phyloP scores from a whole-genome alignment of 2,797 vertebrate genomes.

The Xiphorhynchus erythropygius region DNA sequence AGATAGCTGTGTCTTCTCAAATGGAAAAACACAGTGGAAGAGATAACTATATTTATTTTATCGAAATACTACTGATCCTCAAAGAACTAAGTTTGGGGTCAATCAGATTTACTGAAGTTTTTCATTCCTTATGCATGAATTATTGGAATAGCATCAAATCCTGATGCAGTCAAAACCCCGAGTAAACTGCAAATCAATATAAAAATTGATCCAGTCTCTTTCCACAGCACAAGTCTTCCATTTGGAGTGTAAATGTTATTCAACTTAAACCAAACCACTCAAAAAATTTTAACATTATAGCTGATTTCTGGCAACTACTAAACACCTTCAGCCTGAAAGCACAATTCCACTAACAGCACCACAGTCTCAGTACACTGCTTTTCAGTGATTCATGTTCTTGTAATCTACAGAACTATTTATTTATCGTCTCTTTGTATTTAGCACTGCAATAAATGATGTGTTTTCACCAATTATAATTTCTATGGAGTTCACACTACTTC shows the following conservation, averaged over 20 bases:
- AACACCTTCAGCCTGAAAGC: neutral
- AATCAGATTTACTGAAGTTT: constrained; percentile 10
- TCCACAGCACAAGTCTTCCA: neutral
- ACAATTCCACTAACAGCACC: neutral
- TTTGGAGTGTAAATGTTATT: neutral
- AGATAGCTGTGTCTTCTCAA: neutral
- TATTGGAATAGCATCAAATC: constrained; percentile 8
- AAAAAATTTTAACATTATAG: neutral
- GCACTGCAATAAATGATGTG: neutral
- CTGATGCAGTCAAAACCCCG: neutral
- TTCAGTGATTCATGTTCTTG: neutral
- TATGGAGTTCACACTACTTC: neutral
- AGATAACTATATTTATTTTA: neutral
- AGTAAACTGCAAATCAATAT: neutral
- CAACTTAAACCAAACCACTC: neutral
- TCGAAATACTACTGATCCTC: neutral
- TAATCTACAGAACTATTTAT: neutral
- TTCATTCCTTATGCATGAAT: neutral
- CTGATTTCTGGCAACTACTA: neutral
- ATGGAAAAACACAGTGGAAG: neutral
- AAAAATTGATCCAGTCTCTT: neutral
- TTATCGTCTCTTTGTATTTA: neutral
- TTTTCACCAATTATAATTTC: neutral
- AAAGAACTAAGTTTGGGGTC: neutral
- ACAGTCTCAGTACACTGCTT: neutral